Evolutionary conservation across 2,888 invertebrate genomes (phyloP).

Genomic region (Eristalis arbustorum): DNA sequence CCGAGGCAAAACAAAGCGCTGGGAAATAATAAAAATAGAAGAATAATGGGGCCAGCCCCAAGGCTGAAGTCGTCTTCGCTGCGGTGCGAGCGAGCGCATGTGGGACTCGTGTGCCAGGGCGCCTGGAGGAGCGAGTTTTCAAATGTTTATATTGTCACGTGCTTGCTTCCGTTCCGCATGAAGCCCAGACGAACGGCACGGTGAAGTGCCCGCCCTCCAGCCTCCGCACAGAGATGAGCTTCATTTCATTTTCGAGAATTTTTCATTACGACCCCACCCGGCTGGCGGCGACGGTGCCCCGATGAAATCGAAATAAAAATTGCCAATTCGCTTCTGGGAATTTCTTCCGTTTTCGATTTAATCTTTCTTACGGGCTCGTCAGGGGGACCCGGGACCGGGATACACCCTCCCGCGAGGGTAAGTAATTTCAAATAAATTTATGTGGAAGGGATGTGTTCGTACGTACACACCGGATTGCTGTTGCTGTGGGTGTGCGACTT

Average conservation of each 20-base stretch:
- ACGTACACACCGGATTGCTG: not conserved
- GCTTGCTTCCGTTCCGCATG: slow-evolving; percentile 10
- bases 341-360: slow-evolving; percentile 50
- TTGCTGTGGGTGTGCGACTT: slow-evolving; percentile 11
- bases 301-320: slow-evolving; percentile 54
- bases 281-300: slow-evolving; percentile 4
- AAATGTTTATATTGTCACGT: slow-evolving; percentile 36
- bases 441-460: not conserved
- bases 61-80: not conserved
- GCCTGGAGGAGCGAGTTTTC: not conserved
- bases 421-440: slow-evolving; percentile 39
- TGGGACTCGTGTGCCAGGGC: slow-evolving; percentile 4
- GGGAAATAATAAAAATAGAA: slow-evolving; percentile 29
- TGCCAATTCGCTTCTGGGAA: slow-evolving; percentile 49
- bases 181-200: not conserved
- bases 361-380: slow-evolving; percentile 14
- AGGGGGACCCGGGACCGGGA: not conserved
- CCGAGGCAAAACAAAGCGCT: not conserved
- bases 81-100: not conserved
- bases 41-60: slow-evolving; percentile 28
- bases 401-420: not conserved
- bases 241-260: not conserved
- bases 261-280: not conserved
- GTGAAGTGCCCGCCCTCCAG: not conserved
- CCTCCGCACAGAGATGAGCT: not conserved